Base-by-base conservation (phyloP, 2,113 vertebrate species). In the Trematocara marginatum region DNA sequence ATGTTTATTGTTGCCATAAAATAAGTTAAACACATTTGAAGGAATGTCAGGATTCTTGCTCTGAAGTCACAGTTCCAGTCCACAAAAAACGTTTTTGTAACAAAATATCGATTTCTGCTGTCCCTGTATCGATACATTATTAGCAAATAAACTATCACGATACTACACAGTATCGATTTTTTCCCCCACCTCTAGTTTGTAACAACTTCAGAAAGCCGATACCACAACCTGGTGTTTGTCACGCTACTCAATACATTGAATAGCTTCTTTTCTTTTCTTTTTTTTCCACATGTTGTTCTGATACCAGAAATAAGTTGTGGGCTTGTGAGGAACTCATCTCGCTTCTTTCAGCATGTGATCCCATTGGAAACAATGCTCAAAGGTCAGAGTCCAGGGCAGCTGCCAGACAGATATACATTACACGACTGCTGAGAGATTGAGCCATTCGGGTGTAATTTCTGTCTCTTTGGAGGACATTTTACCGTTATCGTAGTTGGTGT, bases 301-400 rank as follows among this genome's bases (percentile, higher is more conserved):
- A 47, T 20, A 38, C 29, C 81, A 76, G 83, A 79, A 76, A 88
- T 59, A 64, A 74, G 52, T 20, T 1, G 20, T 9, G 20, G 47
- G 80, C 59, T 52, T 8, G 64, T 10, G 79, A 80, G 26, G 23
- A 79, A 64, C 56, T 61, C 51, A 56, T 7, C 66, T 85, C 26
- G 15, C 80, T 31, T 66, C 89, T 80, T 6, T 91, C 88, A 85
- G 12, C 92, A 31, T 69, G 86, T 83, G 84, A 92, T 84, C 83
- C 59, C 53, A 7, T 54, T 90, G 89, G 90, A 89, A 92, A 91
- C 90, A 86, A 66, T 69, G 88, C 87, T 7, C 89, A 91, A 92
- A 92, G 90, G 86, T 90, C 89, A 86, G 61, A 93, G 82, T 92
- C 83, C 69, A n/a, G 61, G 10, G 88, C 80, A 34, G 86, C 84